Conservation (phyloP, 2,113 vertebrate species). For the Hypocryptadius cinnamomeus region DNA sequence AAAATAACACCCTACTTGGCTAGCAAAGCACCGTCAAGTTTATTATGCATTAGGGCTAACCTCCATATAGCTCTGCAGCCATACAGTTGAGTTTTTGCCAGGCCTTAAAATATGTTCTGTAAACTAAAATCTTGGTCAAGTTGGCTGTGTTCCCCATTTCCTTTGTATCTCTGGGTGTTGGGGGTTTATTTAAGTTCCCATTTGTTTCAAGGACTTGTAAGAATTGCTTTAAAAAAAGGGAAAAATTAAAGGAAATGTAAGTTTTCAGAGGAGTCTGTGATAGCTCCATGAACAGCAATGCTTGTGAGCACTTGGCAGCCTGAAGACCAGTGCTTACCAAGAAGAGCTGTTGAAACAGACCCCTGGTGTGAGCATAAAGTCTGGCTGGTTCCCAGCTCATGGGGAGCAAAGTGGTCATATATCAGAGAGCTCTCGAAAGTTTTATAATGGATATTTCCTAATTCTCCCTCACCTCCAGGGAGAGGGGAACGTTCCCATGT, state of each 20-base stretch:
- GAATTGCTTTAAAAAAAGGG: background rate
- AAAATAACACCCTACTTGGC: conserved; percentile 44
- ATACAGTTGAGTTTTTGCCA: background rate
- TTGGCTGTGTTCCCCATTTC: background rate
- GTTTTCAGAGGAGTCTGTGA: background rate
- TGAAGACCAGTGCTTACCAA: conserved; percentile 38
- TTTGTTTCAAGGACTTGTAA: background rate
- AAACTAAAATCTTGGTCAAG: conserved; percentile 16
- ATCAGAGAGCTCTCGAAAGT: conserved; percentile 51
- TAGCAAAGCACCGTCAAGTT: conserved; percentile 1
- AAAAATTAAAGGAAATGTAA: background rate
- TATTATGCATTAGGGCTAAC: conserved; percentile 15
- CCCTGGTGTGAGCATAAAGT: conserved; percentile 35
- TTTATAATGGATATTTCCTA: conserved; percentile 56
- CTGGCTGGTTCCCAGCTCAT: conserved; percentile 44
- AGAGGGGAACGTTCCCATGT: background rate
- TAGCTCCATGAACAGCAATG: background rate
- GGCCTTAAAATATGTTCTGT: conserved; percentile 25
- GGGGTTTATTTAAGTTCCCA: background rate
- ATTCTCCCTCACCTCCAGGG: conserved; percentile 25
- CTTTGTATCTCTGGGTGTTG: background rate
- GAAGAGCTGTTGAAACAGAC: conserved; percentile 41
- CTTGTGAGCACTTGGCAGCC: conserved; percentile 34
- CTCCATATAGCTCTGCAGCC: conserved; percentile 6
- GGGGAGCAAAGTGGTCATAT: conserved; percentile 4